A percentile compares a stretch with the other conserved stretches of the same genome.
Evolutionary conservation across 1,140 invertebrate species (phyloP).

Genomic region (Procambarus virginalis): DNA sequence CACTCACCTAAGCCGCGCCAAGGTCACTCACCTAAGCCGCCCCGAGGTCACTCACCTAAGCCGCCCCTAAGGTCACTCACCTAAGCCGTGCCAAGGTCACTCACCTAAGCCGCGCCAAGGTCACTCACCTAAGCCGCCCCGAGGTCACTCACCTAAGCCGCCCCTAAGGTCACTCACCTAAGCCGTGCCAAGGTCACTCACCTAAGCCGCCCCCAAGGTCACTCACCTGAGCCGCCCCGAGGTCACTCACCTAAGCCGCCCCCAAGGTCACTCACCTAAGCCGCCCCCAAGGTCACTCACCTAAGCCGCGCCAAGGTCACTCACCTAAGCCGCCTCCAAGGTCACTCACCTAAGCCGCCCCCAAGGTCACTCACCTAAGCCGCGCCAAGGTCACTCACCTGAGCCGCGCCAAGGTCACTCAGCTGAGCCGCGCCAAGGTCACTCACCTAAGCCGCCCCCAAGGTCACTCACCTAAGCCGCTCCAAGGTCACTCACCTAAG

Average conservation of each 20-base stretch:
- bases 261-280: too few relatives aligned
- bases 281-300: neutral
- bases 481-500: neutral
- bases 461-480: neutral
- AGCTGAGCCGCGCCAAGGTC: neutral
- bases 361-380: neutral
- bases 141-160: too few relatives aligned
- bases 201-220: neutral
- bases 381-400: neutral
- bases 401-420: neutral
- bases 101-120: neutral
- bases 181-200: neutral
- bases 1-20: neutral
- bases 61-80: constrained; percentile 71
- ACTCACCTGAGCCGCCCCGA: neutral
- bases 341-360: neutral
- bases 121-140: neutral
- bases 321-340: neutral
- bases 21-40: neutral
- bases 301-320: neutral
- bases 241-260: neutral
- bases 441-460: neutral
- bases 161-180: neutral
- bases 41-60: constrained; percentile 75
- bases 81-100: neutral